Percentiles rank a stretch among this genome's conserved stretches.
Evolutionary conservation across 2,888 invertebrate species (phyloP).

Genomic region (Morpho helenor): DNA sequence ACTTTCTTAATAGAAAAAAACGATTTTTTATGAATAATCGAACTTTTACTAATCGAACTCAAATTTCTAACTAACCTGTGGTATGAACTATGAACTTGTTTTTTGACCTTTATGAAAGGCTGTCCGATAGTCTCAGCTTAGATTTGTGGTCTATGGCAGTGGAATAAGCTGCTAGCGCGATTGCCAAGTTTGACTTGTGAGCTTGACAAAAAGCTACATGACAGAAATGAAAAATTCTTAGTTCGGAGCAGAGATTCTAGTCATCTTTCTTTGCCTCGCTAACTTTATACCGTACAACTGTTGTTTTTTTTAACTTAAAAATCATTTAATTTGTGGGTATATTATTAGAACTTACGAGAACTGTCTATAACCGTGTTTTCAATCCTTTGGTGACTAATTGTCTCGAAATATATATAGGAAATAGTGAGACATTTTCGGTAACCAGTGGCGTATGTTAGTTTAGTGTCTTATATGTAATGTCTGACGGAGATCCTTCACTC

Average conservation of each 20-base stretch:
- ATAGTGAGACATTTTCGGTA: constrained; percentile 8
- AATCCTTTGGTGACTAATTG: constrained; percentile 29
- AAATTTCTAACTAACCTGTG: no score
- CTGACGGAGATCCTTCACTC: constrained; percentile 74
- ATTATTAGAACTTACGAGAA: constrained; percentile 2
- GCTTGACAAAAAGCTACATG: no score
- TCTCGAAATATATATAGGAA: constrained; percentile 13
- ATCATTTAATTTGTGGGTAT: constrained; percentile 17
- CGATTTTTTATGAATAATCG: no score
- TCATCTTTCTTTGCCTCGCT: constrained; percentile 10
- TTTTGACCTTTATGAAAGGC: no score
- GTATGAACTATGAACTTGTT: no score
- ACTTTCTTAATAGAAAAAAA: no score
- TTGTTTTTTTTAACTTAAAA: constrained; percentile 13
- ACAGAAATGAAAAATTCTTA: no score
- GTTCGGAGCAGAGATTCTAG: constrained; percentile 1
- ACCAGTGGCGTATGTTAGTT: constrained; percentile 3
- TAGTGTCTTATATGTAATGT: constrained; percentile 54
- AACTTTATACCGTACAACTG: constrained; percentile 9
- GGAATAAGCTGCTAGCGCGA: no score
- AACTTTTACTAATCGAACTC: no score
- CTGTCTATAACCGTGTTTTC: not conserved
- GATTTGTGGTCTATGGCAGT: no score
- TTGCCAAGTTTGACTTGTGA: no score
- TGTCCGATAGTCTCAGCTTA: no score